Evolutionary conservation across 2,113 vertebrate genomes (phyloP).

Genomic region (Anas platyrhynchos): DNA sequence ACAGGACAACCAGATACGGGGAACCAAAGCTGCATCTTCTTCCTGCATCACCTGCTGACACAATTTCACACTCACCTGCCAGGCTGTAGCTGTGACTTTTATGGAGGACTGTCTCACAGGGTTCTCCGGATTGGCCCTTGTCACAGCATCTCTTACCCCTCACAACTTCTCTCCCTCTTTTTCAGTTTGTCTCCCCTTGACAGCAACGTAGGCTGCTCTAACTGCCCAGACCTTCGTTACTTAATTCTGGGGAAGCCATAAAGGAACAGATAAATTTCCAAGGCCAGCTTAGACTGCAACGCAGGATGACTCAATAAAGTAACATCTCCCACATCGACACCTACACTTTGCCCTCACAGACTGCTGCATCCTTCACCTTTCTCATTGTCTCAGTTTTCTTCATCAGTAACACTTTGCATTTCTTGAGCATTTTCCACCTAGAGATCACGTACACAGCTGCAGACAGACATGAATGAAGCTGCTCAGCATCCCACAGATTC

Average conservation of each 20-base stretch:
- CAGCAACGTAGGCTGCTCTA: neutral
- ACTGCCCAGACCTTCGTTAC: neutral
- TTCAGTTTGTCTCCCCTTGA: neutral
- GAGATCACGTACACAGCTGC: neutral
- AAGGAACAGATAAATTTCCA: conserved; percentile 11
- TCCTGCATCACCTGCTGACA: neutral
- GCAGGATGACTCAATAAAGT: neutral
- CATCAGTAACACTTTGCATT: neutral
- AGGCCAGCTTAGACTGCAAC: neutral
- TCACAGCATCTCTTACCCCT: neutral
- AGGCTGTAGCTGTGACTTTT: neutral
- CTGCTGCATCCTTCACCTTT: neutral
- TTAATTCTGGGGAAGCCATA: neutral
- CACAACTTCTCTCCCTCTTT: neutral
- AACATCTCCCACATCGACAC: neutral
- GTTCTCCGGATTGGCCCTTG: neutral
- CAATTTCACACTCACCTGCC: neutral
- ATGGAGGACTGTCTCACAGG: neutral
- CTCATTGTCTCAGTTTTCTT: neutral
- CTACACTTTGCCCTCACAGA: neutral
- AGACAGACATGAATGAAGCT: neutral
- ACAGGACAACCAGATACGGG: neutral
- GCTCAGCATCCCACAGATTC: neutral
- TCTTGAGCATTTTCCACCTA: neutral
- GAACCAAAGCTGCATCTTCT: neutral